phyloP scores from a whole-genome alignment of 2,888 invertebrate genomes.

The Erebia palarica region DNA sequence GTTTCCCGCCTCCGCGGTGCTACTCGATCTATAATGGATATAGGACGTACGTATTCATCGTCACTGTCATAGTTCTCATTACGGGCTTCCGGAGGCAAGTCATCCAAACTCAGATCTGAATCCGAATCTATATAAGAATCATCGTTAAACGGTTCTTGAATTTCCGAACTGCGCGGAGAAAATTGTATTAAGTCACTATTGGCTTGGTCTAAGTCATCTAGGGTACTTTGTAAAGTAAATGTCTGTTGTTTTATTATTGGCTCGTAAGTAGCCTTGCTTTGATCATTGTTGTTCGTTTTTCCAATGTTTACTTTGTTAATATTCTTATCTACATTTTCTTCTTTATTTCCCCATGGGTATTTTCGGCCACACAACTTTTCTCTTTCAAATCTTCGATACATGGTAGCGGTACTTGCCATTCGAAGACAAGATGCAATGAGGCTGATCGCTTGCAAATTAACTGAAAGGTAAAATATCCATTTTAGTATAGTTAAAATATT shows the following conservation, averaged over 20 bases:
- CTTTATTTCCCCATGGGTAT: constrained; percentile 85
- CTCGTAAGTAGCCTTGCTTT: constrained; percentile 59
- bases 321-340: constrained; percentile 41
- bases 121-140: constrained; percentile 46
- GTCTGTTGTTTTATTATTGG: constrained; percentile 53
- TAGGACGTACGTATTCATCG: constrained; percentile 65
- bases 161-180: constrained; percentile 57
- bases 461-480: constrained; percentile 62
- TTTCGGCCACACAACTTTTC: constrained; percentile 87
- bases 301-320: constrained; percentile 58
- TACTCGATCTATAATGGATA: constrained; percentile 67
- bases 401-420: constrained; percentile 86
- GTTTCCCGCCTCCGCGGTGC: constrained; percentile 62
- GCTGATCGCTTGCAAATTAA: constrained; percentile 85
- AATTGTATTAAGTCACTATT: constrained; percentile 71
- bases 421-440: constrained; percentile 86
- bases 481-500: not conserved
- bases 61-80: constrained; percentile 57
- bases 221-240: constrained; percentile 43
- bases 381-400: constrained; percentile 90
- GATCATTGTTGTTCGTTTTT: constrained; percentile 41
- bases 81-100: constrained; percentile 53
- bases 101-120: constrained; percentile 62
- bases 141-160: constrained; percentile 53
- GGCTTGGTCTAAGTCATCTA: constrained; percentile 42